Evolutionary conservation across 2,888 invertebrate species (phyloP), one percentile per base, ranked within the genome.

Genomic region (Coelopa pilipes): DNA sequence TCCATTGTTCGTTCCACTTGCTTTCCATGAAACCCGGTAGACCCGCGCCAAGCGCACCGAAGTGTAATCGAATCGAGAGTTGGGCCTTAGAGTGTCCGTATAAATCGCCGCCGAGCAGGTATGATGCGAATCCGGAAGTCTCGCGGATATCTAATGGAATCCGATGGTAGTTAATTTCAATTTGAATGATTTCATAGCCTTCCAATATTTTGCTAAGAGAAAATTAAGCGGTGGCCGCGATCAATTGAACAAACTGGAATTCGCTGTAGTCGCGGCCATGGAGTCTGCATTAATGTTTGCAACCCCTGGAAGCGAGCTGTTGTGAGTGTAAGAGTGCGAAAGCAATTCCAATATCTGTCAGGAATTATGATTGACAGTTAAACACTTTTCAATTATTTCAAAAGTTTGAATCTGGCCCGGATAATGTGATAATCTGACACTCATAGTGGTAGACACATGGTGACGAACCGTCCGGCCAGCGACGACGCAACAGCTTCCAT

Each of bases 341-440:
- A 62, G 50, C 62, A 49, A 70, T 69, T 73, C 70, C 73, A 69
- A 70, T 70, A 75, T 67, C 71, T 76, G 74, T 76, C 74, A 76
- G 49, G 74, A 68, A 67, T 74, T 74, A 49, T 66, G 74, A 76
- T 73, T 76, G 76, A 74, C 76, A 76, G 63, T 68, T 72, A 73
- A 71, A 76, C 76, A 71, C 65, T 75, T 75, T 76, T 76, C 65
- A 76, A 76, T 77, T 74, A 71, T 74, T 77, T 70, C 75, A 55
- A 72, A 75, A 71, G 73, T 76, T 73, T 72, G 72, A 60, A 74
- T 60, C 69, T 69, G 69, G 66, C 65, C 71, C 5, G 46, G 63
- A 72, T 62, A 73, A 69, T 65, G 76, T 67, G 76, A 76, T 77
- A 77, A 78, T 77, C 75, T 74, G 76, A 77, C 77, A 77, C 77